Percentiles rank a stretch among this genome's conserved stretches.
phyloP scores from a whole-genome alignment of 1,140 invertebrate species.

The Homalodisca vitripennis region DNA sequence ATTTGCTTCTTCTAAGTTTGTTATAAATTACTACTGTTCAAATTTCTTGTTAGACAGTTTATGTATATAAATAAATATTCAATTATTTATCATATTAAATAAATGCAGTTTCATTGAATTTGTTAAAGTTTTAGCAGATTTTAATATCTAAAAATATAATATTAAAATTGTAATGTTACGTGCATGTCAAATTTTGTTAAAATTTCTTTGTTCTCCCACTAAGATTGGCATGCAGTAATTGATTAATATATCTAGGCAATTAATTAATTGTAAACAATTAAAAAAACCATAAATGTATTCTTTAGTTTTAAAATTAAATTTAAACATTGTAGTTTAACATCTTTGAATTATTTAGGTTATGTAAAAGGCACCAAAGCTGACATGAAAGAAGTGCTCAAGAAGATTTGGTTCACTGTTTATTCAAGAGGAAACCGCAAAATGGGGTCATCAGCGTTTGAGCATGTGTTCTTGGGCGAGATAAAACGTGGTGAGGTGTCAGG shows the following conservation, averaged over 20 bases:
- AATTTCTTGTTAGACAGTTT: no score
- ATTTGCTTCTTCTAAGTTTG: no score
- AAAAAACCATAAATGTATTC: slow-evolving; percentile 3
- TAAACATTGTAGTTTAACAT: background rate
- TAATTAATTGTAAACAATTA: background rate
- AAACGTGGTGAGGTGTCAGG: slow-evolving; percentile 69
- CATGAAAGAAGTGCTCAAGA: slow-evolving; percentile 70
- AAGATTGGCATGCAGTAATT: background rate
- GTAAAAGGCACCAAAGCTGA: slow-evolving; percentile 41
- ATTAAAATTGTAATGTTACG: no score
- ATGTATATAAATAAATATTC: no score
- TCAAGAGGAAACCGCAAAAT: slow-evolving; percentile 71
- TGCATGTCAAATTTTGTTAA: no score
- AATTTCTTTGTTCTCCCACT: no score
- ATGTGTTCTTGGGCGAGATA: slow-evolving; percentile 82
- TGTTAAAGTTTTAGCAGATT: no score
- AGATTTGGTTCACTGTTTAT: slow-evolving; percentile 81
- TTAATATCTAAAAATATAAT: no score
- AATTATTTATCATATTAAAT: no score
- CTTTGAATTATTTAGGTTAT: slow-evolving; percentile 30
- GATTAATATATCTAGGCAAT: background rate
- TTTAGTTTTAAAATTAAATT: background rate
- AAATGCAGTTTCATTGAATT: no score
- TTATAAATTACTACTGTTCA: no score
- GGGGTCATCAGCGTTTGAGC: slow-evolving; percentile 83